A percentile compares a stretch with the other conserved stretches of the same genome.
Evolutionary conservation across 1,140 invertebrate genomes (phyloP).

Genomic region (Bombus cullumanus): DNA sequence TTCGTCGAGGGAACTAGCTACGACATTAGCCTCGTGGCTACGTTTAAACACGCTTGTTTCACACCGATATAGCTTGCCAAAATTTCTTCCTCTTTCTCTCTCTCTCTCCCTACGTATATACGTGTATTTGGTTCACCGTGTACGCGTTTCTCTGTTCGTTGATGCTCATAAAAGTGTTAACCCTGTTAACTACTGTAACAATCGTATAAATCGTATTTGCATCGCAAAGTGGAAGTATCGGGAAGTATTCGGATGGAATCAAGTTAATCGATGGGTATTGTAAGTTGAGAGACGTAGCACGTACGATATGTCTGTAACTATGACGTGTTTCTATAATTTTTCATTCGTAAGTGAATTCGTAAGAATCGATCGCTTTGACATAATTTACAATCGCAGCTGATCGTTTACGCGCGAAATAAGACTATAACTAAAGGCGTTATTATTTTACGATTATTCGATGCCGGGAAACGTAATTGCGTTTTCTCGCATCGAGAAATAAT

Average conservation of each 20-base stretch:
- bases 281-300: too few species aligned
- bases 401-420: background rate
- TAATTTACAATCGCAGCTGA: too few species aligned
- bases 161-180: conserved; percentile 38
- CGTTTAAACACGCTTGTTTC: conserved; percentile 62
- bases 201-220: too few species aligned
- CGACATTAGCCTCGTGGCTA: conserved; percentile 61
- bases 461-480: background rate
- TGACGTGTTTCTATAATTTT: too few species aligned
- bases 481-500: background rate
- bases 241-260: too few species aligned
- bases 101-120: background rate
- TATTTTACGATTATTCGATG: background rate
- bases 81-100: background rate
- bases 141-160: background rate
- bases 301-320: too few species aligned
- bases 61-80: conserved; percentile 15
- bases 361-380: too few species aligned
- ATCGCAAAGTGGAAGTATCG: too few species aligned
- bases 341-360: too few species aligned
- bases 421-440: background rate
- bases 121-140: too few species aligned
- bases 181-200: background rate
- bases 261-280: too few species aligned
- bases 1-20: conserved; percentile 62